phyloP scores from a whole-genome alignment of 1,140 invertebrate genomes.

The Sycobia sp. region DNA sequence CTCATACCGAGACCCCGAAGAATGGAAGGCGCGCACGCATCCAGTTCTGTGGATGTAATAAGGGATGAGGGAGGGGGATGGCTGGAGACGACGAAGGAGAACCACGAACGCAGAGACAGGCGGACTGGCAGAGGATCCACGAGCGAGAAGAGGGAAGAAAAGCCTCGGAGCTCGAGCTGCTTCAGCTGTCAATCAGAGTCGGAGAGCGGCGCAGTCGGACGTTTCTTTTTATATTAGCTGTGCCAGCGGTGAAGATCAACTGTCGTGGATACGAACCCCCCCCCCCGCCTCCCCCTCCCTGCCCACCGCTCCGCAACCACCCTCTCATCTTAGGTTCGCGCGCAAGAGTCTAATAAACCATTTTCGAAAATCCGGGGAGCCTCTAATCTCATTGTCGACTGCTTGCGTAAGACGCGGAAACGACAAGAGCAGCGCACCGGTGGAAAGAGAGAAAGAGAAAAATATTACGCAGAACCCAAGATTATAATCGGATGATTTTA shows the following conservation, averaged over 20 bases:
- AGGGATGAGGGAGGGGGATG: neutral
- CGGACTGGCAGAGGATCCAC: neutral
- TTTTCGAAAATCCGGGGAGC: constrained; percentile 28
- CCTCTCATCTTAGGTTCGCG: constrained; percentile 18
- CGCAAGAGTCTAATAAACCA: constrained; percentile 16
- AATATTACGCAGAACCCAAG: no score
- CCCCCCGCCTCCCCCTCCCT: neutral
- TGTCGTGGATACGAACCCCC: no score
- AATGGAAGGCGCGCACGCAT: constrained; percentile 16
- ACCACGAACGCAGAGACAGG: neutral
- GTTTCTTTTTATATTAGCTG: constrained; percentile 25
- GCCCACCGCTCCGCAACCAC: constrained; percentile 16
- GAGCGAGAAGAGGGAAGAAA: constrained; percentile 10
- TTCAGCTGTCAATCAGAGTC: constrained; percentile 46
- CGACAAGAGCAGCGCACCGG: no score
- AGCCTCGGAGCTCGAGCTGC: constrained; percentile 25
- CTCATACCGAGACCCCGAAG: constrained; percentile 5
- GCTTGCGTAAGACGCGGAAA: no score
- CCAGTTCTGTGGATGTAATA: constrained; percentile 13
- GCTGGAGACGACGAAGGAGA: neutral
- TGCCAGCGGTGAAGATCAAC: no score
- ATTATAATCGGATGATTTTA: no score
- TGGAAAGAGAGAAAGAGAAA: no score
- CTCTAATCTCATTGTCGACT: constrained; percentile 34
- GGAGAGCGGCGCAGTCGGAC: constrained; percentile 4